Evolutionary conservation across 1,140 invertebrate species (phyloP).

Genomic region (Drosophila nikananu): DNA sequence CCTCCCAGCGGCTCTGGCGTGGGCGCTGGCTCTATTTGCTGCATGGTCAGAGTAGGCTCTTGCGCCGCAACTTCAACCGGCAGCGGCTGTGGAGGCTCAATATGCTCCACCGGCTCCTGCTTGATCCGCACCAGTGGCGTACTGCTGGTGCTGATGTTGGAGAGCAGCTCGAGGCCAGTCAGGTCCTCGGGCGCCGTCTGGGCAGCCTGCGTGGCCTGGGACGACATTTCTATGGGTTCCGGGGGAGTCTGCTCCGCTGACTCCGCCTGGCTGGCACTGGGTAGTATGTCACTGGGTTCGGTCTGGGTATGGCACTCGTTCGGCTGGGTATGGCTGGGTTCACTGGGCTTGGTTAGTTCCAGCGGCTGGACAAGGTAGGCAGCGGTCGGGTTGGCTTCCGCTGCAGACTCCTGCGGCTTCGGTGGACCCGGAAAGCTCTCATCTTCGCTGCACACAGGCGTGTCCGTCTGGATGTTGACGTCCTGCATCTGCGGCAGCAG

Average conservation of each 20-base stretch:
- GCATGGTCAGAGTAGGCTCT: constrained; percentile 62
- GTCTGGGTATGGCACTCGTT: constrained; percentile 79
- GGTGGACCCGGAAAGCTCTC: constrained; percentile 62
- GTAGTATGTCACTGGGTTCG: constrained; percentile 62
- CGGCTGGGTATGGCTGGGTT: constrained; percentile 60
- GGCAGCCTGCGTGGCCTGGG: constrained; percentile 21
- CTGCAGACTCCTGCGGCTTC: constrained; percentile 32
- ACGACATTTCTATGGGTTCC: constrained; percentile 17
- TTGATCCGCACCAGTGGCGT: constrained; percentile 73
- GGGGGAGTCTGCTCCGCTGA: constrained; percentile 28
- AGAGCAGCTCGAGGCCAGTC: constrained; percentile 92
- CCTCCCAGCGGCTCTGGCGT: constrained; percentile 88
- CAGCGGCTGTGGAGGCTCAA: constrained; percentile 57
- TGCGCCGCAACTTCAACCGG: constrained; percentile 21
- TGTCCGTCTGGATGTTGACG: constrained; percentile 92
- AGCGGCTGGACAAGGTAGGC: constrained; percentile 55
- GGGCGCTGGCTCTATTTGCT: constrained; percentile 81
- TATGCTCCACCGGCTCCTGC: constrained; percentile 76
- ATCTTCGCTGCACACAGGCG: constrained; percentile 86
- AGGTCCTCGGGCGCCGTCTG: constrained; percentile 87
- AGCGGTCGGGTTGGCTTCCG: constrained; percentile 24
- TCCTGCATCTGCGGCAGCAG: constrained; percentile 88
- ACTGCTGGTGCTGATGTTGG: constrained; percentile 89
- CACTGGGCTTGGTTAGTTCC: constrained; percentile 77
- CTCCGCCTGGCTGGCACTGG: constrained; percentile 66